These are phyloP conservation scores for Acutogordius australiensis DNA, from an alignment of 2,888 invertebrate genomes.

Conservation along the genomic window DNA sequence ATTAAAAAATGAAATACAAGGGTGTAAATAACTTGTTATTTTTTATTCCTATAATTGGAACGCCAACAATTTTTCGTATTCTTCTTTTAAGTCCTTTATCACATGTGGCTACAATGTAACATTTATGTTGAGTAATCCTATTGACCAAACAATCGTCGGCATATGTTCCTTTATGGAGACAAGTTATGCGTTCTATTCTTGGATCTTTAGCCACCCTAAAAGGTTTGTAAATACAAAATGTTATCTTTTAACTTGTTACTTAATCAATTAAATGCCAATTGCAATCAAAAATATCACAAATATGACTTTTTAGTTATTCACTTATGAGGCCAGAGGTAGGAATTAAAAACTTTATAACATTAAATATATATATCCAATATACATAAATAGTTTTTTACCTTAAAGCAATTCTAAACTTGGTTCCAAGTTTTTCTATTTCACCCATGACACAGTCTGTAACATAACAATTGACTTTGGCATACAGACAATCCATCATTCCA, in stretches of 20 bases:
- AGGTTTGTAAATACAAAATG: too few relatives aligned
- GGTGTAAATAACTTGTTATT: constrained; percentile 35
- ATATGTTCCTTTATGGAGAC: constrained; percentile 85
- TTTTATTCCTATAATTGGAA: constrained; percentile 87
- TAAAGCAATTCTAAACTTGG: constrained; percentile 69
- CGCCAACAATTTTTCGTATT: constrained; percentile 84
- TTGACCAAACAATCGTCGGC: constrained; percentile 94
- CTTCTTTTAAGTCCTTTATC: constrained; percentile 80
- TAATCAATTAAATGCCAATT: too few relatives aligned
- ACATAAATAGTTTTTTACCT: constrained; percentile 27
- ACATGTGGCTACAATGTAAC: constrained; percentile 94
- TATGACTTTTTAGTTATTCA: background rate
- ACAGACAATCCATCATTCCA: constrained; percentile 93
- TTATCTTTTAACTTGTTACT: background rate
- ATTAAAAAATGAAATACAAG: background rate
- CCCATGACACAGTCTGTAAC: constrained; percentile 90
- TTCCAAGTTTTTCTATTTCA: constrained; percentile 80
- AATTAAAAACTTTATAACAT: too few relatives aligned
- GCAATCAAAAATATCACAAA: background rate
- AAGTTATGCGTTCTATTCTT: constrained; percentile 61
- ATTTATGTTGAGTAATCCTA: constrained; percentile 77
- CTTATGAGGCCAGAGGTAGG: too few relatives aligned
- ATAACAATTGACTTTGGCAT: constrained; percentile 91
- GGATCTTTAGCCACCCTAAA: constrained; percentile 57
- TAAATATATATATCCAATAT: background rate